Base-by-base conservation (phyloP, 2,797 vertebrate species). In the Halcyon badia region DNA sequence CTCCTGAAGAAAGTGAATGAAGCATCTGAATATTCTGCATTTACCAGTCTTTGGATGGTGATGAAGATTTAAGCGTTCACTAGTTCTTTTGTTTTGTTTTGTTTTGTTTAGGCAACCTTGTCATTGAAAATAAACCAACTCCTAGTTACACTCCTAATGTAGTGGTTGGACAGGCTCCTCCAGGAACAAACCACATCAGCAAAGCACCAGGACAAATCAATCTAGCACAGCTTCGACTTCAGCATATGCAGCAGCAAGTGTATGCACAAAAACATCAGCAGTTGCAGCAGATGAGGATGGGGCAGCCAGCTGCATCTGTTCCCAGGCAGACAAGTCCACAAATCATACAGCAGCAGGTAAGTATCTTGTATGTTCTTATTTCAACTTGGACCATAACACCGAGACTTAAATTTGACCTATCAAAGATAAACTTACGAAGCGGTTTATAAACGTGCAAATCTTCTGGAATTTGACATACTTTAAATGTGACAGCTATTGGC, bases 191-290 rank as follows among this genome's bases (percentile, higher is more conserved):
- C 96, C 99, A 99, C 60, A 87, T 98, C 37, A 98, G 91, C 93
- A 99, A 99, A 98, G 97, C 99, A 97, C 98, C 98, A 39, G 99
- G 99, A 70, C 99, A 99, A 97, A 99, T 99, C 97, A 99, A 99
- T 65, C 98, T 99, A 93, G 99, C 99, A 6, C 99, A 99, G 97
- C 99, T 99, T 52, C 98, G 99, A 31, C 98, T 99, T 76, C 99
- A 99, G 97, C 99, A 99, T 96, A 99, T 99, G 99, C 99, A 99
- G 83, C 99, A 99, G 31, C 98, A 98, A 90, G 99, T 99, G 16
- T 99, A 99, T 37, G 99, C 99, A 44, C 99, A 99, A 49, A 99
- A 99, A 73, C 99, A 99, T 90, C 99, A 99, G 81, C 99, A 99
- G 17, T 90, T 98, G 51, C 99, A 99, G 46, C 98, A 99, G 94